Evolutionary conservation across 2,113 vertebrate species (phyloP).

Genomic region (Siniperca knerii): DNA sequence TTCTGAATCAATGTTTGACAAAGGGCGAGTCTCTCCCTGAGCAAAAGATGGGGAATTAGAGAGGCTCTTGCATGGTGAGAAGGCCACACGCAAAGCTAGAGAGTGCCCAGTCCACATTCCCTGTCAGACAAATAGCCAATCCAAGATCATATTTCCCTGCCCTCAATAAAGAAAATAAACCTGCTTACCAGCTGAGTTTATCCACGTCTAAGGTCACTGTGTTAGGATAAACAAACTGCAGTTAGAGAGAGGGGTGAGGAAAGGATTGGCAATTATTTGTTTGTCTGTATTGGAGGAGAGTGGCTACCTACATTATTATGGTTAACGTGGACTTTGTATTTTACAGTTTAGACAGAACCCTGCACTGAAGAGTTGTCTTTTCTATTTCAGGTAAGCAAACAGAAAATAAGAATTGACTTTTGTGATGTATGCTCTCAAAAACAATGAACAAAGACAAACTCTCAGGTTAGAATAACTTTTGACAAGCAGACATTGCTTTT

Average conservation of each 20-base stretch:
- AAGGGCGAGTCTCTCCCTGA: constrained; percentile 72
- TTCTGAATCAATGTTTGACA: constrained; percentile 83
- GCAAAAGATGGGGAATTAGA: constrained; percentile 68
- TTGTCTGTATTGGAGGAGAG: constrained; percentile 31
- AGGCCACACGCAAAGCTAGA: constrained; percentile 73
- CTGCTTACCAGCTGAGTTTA: constrained; percentile 52
- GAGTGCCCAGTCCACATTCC: constrained; percentile 54
- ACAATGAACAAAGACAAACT: constrained; percentile 28
- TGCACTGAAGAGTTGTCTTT: not conserved
- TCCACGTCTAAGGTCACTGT: constrained; percentile 48
- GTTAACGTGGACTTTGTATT: constrained; percentile 8
- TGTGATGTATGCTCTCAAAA: not conserved
- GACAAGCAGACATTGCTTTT: constrained; percentile 3
- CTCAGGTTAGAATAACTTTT: not conserved
- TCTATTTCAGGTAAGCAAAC: not conserved
- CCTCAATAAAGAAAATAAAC: constrained; percentile 76
- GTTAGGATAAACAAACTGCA: constrained; percentile 59
- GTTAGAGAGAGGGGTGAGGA: constrained; percentile 39
- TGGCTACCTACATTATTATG: not conserved
- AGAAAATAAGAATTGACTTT: not conserved
- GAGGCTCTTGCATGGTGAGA: constrained; percentile 59
- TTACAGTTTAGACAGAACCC: constrained; percentile 18
- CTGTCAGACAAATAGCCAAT: constrained; percentile 60
- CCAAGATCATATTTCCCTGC: constrained; percentile 62
- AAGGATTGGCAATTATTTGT: constrained; percentile 41